These are phyloP conservation scores for Archilochus colubris DNA, from an alignment of 2,113 vertebrate species.

Conservation along the genomic window DNA sequence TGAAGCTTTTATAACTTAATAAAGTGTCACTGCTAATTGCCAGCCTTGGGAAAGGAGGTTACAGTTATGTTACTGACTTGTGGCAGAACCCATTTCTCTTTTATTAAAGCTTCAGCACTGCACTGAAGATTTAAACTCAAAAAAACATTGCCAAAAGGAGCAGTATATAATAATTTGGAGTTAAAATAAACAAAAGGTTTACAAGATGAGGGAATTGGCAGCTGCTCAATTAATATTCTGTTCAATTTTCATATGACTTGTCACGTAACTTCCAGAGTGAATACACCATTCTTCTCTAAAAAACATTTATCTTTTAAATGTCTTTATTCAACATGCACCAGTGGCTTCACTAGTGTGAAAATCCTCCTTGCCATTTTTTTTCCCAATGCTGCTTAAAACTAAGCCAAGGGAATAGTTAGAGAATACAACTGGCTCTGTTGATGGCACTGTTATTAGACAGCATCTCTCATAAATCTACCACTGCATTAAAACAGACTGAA, in stretches of 20 bases:
- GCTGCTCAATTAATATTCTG: slow-evolving; percentile 1
- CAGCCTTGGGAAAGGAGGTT: background rate
- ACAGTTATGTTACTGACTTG: background rate
- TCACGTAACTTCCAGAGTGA: background rate
- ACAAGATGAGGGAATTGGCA: background rate
- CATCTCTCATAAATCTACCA: background rate
- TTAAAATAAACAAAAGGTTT: slow-evolving; percentile 11
- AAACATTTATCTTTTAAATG: background rate
- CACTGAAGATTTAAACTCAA: background rate
- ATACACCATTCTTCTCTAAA: background rate
- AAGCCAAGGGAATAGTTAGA: background rate
- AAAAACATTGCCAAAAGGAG: background rate
- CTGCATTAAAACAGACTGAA: background rate
- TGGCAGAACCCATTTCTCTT: slow-evolving; percentile 1
- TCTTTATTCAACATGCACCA: background rate
- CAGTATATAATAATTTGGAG: background rate
- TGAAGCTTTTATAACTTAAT: background rate
- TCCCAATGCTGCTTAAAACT: background rate
- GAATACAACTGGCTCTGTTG: background rate
- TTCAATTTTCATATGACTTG: slow-evolving; percentile 10
- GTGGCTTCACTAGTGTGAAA: background rate
- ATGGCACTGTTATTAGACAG: background rate
- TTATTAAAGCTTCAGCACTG: slow-evolving; percentile 8
- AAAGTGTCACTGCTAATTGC: background rate
- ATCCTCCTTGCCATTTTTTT: background rate